A percentile compares a stretch with the other conserved stretches of the same genome.
phyloP scores from a whole-genome alignment of 2,888 invertebrate genomes.

The Spilarctia lutea region DNA sequence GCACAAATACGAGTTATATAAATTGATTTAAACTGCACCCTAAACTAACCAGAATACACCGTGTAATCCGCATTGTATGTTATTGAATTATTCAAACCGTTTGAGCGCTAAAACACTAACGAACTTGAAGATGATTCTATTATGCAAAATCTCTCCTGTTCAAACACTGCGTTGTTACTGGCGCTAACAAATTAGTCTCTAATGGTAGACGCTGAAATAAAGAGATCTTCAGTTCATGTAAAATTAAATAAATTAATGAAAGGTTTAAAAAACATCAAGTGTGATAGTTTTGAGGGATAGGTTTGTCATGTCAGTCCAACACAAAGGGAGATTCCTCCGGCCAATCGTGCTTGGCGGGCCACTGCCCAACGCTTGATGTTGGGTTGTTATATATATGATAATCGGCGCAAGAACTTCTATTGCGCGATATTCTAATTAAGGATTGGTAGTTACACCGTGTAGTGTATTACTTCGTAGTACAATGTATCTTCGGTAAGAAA shows the following conservation, averaged over 20 bases:
- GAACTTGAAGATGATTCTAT: slow-evolving; percentile 51
- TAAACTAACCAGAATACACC: neutral
- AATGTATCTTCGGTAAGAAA: too few species aligned
- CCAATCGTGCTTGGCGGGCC: too few species aligned
- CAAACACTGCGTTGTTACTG: slow-evolving; percentile 23
- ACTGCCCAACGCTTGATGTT: too few species aligned
- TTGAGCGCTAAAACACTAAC: slow-evolving; percentile 46
- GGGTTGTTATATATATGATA: too few species aligned
- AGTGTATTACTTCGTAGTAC: too few species aligned
- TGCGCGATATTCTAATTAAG: too few species aligned
- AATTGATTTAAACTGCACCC: slow-evolving; percentile 4
- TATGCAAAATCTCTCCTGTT: slow-evolving; percentile 51
- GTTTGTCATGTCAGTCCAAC: too few species aligned
- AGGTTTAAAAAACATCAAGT: neutral
- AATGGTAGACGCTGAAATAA: slow-evolving; percentile 18
- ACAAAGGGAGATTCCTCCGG: too few species aligned
- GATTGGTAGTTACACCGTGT: too few species aligned
- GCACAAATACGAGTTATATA: slow-evolving; percentile 3
- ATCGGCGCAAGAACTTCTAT: too few species aligned
- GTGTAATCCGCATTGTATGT: slow-evolving; percentile 23
- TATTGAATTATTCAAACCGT: slow-evolving; percentile 40
- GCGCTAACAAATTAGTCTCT: slow-evolving; percentile 20
- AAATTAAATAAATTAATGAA: neutral
- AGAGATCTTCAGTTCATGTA: neutral
- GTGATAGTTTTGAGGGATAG: neutral